Percentiles rank a stretch among this genome's conserved stretches.
Conservation (phyloP, 2,113 vertebrate species). For the Myotis yumanensis region DNA sequence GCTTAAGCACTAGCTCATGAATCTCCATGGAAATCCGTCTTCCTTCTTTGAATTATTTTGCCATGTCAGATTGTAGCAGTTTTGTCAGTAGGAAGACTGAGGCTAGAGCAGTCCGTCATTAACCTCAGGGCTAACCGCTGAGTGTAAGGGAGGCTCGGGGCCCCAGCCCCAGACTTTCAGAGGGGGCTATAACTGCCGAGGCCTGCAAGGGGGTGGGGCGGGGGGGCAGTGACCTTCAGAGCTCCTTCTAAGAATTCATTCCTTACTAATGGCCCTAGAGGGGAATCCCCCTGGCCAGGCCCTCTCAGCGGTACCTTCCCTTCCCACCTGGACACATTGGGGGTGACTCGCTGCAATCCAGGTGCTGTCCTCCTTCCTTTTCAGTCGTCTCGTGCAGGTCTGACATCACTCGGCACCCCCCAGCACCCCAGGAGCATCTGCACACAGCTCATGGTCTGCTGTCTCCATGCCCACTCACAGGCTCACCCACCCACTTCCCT, state of each 20-base stretch:
- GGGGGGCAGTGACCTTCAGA: not conserved
- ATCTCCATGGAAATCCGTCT: fast-evolving
- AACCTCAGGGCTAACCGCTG: not conserved
- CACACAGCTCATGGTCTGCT: not conserved
- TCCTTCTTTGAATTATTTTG: not conserved
- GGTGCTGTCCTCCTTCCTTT: not conserved
- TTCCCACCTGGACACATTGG: not conserved
- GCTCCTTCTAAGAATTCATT: not conserved
- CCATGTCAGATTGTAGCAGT: not conserved
- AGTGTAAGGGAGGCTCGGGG: not conserved
- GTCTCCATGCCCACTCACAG: not conserved
- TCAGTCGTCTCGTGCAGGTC: fast-evolving
- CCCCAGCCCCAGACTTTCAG: not conserved
- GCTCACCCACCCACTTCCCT: fast-evolving
- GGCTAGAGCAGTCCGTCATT: not conserved
- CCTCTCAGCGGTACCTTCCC: not conserved
- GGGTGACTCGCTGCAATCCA: not conserved
- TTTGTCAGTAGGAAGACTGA: not conserved
- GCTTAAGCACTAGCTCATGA: not conserved
- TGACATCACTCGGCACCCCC: too few relatives aligned
- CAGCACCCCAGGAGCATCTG: too few relatives aligned
- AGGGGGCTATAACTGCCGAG: not conserved
- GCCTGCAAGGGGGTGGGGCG: fast-evolving
- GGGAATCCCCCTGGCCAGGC: fast-evolving
- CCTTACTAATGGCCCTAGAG: not conserved